Percentiles rank a stretch among this genome's conserved stretches.
These are phyloP conservation scores for Peromyscus maniculatus DNA, from an alignment of 2,113 vertebrate species.

Conservation along the genomic window DNA sequence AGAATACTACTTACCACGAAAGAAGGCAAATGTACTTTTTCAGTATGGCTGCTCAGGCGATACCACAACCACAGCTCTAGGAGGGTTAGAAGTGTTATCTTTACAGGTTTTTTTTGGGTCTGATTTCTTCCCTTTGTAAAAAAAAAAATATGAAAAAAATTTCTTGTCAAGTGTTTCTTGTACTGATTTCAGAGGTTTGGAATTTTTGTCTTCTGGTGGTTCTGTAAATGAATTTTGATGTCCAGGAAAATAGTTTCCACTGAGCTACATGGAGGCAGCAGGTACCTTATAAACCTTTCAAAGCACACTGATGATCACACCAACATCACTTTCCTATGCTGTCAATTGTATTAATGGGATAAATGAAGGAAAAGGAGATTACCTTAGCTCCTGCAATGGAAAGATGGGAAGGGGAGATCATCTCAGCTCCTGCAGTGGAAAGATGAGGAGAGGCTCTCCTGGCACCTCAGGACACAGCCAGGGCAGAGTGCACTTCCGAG, in stretches of 20 bases:
- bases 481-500: not conserved
- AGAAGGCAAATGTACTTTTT: constrained; percentile 4
- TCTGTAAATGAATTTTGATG: not conserved
- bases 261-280: not conserved
- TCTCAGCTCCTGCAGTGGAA: not conserved
- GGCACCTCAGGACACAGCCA: not conserved
- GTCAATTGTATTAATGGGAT: not conserved
- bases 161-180: not conserved
- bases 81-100: not conserved
- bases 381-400: not conserved
- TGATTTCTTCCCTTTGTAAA: constrained; percentile 17
- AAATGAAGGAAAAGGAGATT: not conserved
- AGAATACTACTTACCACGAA: not conserved
- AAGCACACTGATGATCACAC: not conserved
- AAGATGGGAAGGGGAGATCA: not conserved
- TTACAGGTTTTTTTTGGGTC: not conserved
- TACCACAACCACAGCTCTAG: not conserved
- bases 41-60: not conserved
- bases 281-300: not conserved
- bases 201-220: not conserved
- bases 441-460: not conserved
- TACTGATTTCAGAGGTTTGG: not conserved
- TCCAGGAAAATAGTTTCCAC: not conserved
- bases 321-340: not conserved
- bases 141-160: not conserved